Conservation (phyloP, 2,113 vertebrate species). For the Cinclus cinclus region DNA sequence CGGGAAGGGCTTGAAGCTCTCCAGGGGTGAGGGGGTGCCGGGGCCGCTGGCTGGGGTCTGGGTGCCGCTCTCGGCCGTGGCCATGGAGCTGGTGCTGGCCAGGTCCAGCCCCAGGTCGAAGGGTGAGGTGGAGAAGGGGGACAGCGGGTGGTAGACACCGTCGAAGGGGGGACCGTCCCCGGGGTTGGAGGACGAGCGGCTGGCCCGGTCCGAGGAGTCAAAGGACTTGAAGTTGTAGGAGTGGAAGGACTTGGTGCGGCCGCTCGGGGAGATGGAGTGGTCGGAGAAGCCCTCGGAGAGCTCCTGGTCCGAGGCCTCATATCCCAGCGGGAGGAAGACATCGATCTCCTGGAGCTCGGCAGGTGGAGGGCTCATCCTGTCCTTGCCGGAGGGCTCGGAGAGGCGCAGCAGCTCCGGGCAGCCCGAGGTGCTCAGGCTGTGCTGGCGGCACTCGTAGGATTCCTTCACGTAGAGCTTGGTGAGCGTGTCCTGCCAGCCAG, state of each 20-base stretch:
- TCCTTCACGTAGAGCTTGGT: slow-evolving; percentile 94
- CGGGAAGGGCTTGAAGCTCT: slow-evolving; percentile 82
- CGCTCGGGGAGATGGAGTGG: slow-evolving; percentile 76
- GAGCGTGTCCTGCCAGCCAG: slow-evolving; percentile 92
- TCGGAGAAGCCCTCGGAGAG: slow-evolving; percentile 81
- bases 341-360: slow-evolving; percentile 45
- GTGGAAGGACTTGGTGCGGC: slow-evolving; percentile 69
- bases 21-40: slow-evolving; percentile 86
- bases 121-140: slow-evolving; percentile 83
- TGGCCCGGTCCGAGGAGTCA: slow-evolving; percentile 81
- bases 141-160: slow-evolving; percentile 84
- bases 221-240: slow-evolving; percentile 83
- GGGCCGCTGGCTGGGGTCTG: slow-evolving; percentile 82
- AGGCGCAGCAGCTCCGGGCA: background rate
- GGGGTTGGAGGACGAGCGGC: slow-evolving; percentile 81
- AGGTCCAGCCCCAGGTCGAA: slow-evolving; percentile 85
- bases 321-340: slow-evolving; percentile 77
- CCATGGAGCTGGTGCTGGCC: slow-evolving; percentile 66
- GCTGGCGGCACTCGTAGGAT: slow-evolving; percentile 74
- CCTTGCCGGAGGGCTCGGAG: background rate
- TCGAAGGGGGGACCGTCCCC: slow-evolving; percentile 63
- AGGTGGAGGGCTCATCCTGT: background rate
- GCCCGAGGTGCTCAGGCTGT: slow-evolving; percentile 50
- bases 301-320: slow-evolving; percentile 70
- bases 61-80: slow-evolving; percentile 57